A percentile compares a stretch with the other conserved stretches of the same genome.
Evolutionary conservation across 2,888 invertebrate species (phyloP).

Genomic region (Eupithecia pulchellata): DNA sequence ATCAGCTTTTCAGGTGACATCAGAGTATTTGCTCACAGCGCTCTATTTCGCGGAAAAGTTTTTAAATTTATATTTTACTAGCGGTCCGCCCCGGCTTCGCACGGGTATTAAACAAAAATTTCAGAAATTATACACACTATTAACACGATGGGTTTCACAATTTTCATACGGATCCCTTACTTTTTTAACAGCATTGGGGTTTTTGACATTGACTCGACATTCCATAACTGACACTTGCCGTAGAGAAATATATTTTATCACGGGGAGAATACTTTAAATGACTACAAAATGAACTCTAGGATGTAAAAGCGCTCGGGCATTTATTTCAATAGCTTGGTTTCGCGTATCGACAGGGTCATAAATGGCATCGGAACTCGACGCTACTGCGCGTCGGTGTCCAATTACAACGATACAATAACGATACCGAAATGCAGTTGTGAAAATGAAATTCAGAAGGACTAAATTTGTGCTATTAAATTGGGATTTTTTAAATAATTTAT

Average conservation of each 20-base stretch:
- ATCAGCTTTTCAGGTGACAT: background rate
- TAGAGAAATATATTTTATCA: too few relatives aligned
- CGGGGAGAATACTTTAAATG: background rate
- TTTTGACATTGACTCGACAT: too few relatives aligned
- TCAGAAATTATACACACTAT: too few relatives aligned
- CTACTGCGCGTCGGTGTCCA: constrained; percentile 14
- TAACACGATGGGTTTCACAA: too few relatives aligned
- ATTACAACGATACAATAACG: constrained; percentile 17
- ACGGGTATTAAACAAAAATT: too few relatives aligned
- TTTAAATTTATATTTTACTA: background rate
- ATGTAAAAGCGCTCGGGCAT: constrained; percentile 15
- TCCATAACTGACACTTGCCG: too few relatives aligned
- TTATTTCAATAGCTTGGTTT: constrained; percentile 29
- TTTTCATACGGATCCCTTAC: too few relatives aligned
- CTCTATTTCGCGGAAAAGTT: background rate
- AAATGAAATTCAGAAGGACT: background rate
- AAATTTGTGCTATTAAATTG: background rate
- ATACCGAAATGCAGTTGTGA: constrained; percentile 7
- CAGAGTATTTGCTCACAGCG: background rate
- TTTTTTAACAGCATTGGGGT: too few relatives aligned
- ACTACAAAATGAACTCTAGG: constrained; percentile 1
- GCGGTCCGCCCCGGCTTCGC: too few relatives aligned
- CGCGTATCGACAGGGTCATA: constrained; percentile 27
- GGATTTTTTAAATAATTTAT: background rate
- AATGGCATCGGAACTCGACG: constrained; percentile 23